phyloP scores from a whole-genome alignment of 2,797 vertebrate genomes.

The Lophius americanus region DNA sequence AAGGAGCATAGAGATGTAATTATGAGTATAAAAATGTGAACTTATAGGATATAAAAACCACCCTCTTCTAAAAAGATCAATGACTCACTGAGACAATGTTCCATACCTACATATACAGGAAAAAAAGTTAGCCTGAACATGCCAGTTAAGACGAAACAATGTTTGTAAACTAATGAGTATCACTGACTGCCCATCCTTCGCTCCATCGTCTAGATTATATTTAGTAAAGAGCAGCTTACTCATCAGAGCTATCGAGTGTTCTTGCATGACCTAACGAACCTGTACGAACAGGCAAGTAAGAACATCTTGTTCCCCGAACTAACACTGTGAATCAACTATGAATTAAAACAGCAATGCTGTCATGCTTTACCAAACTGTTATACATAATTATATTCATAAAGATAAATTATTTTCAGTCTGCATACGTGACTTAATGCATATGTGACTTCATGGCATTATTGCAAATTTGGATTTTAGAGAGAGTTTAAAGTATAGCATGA shows the following conservation, averaged over 20 bases:
- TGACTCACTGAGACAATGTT: constrained; percentile 51
- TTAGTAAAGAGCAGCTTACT: constrained; percentile 41
- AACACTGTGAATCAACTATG: constrained; percentile 23
- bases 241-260: constrained; percentile 22
- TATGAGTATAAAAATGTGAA: background rate
- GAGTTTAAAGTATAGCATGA: background rate
- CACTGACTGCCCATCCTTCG: constrained; percentile 37
- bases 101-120: constrained; percentile 73
- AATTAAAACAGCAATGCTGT: constrained; percentile 16
- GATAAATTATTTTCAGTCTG: background rate
- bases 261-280: constrained; percentile 34
- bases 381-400: background rate
- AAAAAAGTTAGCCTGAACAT: constrained; percentile 64
- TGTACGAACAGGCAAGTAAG: constrained; percentile 20
- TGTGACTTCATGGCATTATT: constrained; percentile 14
- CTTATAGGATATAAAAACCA: constrained; percentile 9
- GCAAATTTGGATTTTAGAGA: constrained; percentile 5
- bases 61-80: constrained; percentile 55
- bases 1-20: constrained; percentile 2
- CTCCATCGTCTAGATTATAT: constrained; percentile 26
- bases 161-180: constrained; percentile 33
- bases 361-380: constrained; percentile 11
- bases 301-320: constrained; percentile 39
- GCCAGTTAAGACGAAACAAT: constrained; percentile 40
- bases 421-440: constrained; percentile 18